Evolutionary conservation across 2,113 vertebrate species (phyloP).

Genomic region (Bettongia penicillata): DNA sequence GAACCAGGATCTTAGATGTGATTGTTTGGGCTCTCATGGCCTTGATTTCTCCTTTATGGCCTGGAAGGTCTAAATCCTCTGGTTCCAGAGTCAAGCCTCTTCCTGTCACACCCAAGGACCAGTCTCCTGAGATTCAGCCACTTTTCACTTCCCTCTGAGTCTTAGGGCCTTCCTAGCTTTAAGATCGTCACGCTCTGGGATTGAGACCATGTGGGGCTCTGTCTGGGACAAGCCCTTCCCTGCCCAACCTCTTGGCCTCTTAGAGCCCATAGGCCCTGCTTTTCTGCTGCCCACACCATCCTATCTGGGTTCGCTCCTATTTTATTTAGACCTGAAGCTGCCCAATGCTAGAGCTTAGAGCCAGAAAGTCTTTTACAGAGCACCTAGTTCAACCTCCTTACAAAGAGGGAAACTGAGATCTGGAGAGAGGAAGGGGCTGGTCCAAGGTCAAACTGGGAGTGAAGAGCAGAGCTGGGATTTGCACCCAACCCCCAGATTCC

Average conservation of each 20-base stretch:
- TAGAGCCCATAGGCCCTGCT: neutral
- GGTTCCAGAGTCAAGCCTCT: neutral
- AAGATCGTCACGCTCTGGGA: neutral
- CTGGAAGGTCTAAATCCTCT: neutral
- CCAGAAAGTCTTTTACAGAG: neutral
- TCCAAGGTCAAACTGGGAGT: neutral
- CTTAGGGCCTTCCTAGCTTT: neutral
- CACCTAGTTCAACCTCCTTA: neutral
- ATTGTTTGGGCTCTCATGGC: neutral
- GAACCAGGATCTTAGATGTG: neutral
- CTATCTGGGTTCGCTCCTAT: neutral
- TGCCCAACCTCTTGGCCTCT: neutral
- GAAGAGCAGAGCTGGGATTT: neutral
- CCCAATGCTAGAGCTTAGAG: neutral
- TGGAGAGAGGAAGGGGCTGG: neutral
- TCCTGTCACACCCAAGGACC: neutral
- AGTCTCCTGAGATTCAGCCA: neutral
- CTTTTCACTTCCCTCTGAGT: neutral
- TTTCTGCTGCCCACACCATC: neutral
- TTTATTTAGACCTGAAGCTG: neutral
- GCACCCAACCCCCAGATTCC: neutral
- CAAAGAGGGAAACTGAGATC: neutral
- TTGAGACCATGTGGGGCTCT: neutral
- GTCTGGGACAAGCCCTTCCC: neutral
- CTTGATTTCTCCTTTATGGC: neutral